A percentile compares a stretch with the other conserved stretches of the same genome.
These are phyloP conservation scores for Lasioglossum malachurum DNA, from an alignment of 2,888 invertebrate genomes.

Conservation along the genomic window DNA sequence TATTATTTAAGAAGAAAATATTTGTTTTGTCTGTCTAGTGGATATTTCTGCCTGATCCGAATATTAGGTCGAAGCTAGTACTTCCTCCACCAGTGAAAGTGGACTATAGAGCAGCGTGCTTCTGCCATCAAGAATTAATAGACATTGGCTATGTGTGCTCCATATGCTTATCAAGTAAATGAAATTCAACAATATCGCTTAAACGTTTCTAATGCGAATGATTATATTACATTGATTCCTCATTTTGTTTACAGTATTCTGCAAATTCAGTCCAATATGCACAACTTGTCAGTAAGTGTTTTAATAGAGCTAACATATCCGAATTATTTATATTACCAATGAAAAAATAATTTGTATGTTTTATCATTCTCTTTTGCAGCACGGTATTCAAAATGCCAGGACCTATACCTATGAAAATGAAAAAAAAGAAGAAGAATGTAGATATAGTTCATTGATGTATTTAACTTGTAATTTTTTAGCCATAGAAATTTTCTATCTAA, in stretches of 20 bases:
- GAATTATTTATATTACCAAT: background rate
- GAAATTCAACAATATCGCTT: background rate
- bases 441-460: constrained; percentile 76
- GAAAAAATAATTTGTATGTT: constrained; percentile 21
- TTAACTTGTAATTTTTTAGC: constrained; percentile 23
- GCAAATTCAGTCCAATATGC: constrained; percentile 98
- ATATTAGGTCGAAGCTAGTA: constrained; percentile 92
- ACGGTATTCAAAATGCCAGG: constrained; percentile 96
- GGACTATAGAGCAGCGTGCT: constrained; percentile 98
- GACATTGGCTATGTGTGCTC: constrained; percentile 99
- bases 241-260: constrained; percentile 92
- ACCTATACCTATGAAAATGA: constrained; percentile 90
- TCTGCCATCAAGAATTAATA: constrained; percentile 97
- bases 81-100: constrained; percentile 96
- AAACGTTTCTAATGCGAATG: background rate
- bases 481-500: constrained; percentile 51
- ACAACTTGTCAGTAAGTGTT: constrained; percentile 97
- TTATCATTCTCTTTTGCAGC: constrained; percentile 87
- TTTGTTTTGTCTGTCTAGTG: constrained; percentile 87
- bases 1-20: background rate
- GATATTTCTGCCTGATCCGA: constrained; percentile 96
- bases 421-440: constrained; percentile 91
- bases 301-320: background rate
- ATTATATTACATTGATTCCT: constrained; percentile 21
- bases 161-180: constrained; percentile 96